Base-by-base conservation (phyloP, 2,888 invertebrate genomes). In the Chelonus formosanus region DNA sequence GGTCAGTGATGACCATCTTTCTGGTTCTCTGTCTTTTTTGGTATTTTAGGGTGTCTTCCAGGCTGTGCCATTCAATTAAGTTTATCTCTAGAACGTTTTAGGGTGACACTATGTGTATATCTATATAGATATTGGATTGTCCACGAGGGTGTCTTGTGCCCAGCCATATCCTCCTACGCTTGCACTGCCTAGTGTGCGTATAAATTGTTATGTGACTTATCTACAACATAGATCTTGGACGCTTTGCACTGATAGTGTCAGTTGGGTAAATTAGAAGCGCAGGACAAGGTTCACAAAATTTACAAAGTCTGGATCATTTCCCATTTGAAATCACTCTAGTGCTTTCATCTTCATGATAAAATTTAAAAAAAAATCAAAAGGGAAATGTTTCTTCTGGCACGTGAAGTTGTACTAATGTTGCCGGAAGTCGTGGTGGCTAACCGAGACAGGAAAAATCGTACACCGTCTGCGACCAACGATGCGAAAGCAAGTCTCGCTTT, bases 41-140 rank as follows among this genome's bases (percentile, higher is more conserved):
- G 61, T 63, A 64, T 55, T 32, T 65, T 64, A 53, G 58, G 65
- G 69, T 70, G 65, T 66, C 65, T 65, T 62, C 48, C 54, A 36
- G 54, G 35, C 48, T 72, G 71, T 71, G 76, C 75, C 75, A 78
- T 79, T 79, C 79, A 79, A 79, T 79, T 79, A 79, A 79, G 75
- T 79, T 79, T 79, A 79, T 79, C 78, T 78, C 65, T 63, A 53
- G 54, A 63, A 70, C 70, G 67, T 70, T 71, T 71, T 69, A 67
- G 74, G 70, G 73, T 68, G 74, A 72, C 74, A 71, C 74, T 65
- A 70, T 67, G 68, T 56, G 47, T 43, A 20, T 31, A 57, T 54
- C 43, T 45, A 56, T 47, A 63, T 48, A 55, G 48, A 31, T 34
- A 32, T 70, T 69, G 68, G 66, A 68, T 63, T 69, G 67, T 70